Evolutionary conservation across 2,888 invertebrate genomes (phyloP).

Genomic region (Caenorhabditis virilis): DNA sequence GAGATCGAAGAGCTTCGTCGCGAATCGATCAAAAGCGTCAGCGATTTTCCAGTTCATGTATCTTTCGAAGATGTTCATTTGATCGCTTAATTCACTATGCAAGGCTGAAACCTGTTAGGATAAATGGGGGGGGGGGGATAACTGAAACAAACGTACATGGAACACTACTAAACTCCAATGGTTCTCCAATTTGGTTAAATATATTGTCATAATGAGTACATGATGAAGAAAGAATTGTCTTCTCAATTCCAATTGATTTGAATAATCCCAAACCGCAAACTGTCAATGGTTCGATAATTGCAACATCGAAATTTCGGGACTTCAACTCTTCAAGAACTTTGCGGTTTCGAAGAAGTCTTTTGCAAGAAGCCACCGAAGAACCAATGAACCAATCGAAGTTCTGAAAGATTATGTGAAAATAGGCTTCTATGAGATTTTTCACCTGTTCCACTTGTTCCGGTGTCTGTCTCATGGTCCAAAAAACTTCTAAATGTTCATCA

Average conservation of each 20-base stretch:
- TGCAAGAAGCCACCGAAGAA: too few relatives aligned
- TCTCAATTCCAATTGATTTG: constrained; percentile 3
- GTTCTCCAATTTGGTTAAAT: neutral
- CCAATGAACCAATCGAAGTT: too few relatives aligned
- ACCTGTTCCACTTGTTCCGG: too few relatives aligned
- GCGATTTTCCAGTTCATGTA: neutral
- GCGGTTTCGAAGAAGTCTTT: too few relatives aligned
- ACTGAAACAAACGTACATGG: neutral
- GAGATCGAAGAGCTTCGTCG: neutral
- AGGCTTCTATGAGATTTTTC: too few relatives aligned
- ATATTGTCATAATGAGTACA: neutral
- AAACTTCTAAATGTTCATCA: too few relatives aligned
- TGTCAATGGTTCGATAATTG: constrained; percentile 1
- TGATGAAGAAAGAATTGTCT: neutral
- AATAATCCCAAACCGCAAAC: constrained; percentile 6
- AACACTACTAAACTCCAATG: neutral
- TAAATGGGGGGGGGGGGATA: too few relatives aligned
- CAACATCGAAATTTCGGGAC: constrained; percentile 6
- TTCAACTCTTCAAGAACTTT: too few relatives aligned
- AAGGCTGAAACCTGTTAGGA: neutral
- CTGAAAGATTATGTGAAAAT: too few relatives aligned
- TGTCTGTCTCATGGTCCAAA: too few relatives aligned
- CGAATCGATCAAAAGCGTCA: neutral
- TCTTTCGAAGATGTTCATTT: neutral
- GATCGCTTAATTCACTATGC: neutral